phyloP scores from a whole-genome alignment of 2,113 vertebrate genomes.

The Cairina moschata region DNA sequence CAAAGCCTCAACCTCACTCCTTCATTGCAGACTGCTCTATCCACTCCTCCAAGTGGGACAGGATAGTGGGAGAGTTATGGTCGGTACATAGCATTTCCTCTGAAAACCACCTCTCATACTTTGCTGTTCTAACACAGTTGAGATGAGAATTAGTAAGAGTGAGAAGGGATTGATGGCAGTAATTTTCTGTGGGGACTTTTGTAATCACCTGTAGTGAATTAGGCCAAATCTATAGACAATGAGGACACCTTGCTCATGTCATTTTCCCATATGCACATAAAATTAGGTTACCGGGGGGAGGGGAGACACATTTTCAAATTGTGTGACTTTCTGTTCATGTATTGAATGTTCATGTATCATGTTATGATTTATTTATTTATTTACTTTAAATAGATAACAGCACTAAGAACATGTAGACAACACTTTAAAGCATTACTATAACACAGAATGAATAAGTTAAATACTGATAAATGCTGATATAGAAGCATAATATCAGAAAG shows the following conservation, averaged over 20 bases:
- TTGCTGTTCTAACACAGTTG: background rate
- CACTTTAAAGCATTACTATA: background rate
- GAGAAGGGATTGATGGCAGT: background rate
- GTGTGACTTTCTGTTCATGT: background rate
- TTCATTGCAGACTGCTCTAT: background rate
- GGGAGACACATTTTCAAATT: slow-evolving; percentile 26
- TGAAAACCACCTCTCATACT: background rate
- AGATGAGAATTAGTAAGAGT: background rate
- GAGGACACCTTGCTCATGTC: background rate
- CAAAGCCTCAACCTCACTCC: background rate
- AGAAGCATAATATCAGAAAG: background rate
- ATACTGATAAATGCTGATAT: background rate
- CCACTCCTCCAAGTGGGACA: background rate
- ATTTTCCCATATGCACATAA: slow-evolving; percentile 59
- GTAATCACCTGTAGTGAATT: slow-evolving; percentile 40
- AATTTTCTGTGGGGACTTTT: slow-evolving; percentile 9
- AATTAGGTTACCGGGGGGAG: slow-evolving; percentile 58
- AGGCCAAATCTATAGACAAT: slow-evolving; percentile 56
- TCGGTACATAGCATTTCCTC: background rate
- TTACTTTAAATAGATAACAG: background rate
- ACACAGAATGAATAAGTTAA: background rate
- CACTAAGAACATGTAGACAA: background rate
- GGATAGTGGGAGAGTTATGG: fast-evolving
- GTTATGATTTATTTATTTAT: background rate
- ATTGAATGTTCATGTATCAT: background rate